Base-by-base conservation (phyloP, 2,888 invertebrate genomes). In the Drosophila dives region DNA sequence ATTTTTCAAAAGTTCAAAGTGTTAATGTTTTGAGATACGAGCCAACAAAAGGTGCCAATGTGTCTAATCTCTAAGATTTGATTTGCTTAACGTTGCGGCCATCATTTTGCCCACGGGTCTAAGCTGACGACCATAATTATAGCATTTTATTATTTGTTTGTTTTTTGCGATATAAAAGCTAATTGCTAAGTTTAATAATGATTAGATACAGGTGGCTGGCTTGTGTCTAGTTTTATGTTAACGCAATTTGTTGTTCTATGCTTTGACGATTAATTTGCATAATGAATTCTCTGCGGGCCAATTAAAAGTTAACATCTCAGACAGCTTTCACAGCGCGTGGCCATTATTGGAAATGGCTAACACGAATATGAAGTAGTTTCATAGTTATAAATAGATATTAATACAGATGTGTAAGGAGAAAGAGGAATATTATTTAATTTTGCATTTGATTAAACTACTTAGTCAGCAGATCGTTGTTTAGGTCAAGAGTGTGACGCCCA, bases 121-220 rank as follows among this genome's bases (percentile, higher is more conserved):
- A 8, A 70, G 59, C 59, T 33, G 64, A 34, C 65, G 59, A 36
- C 33, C 26, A 73, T 76, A 69, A 76, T 78, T 65, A 79, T 68
- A 54, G 45, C 56, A 40, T 50, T 67, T 64, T 54, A 48, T 59
- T 42, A 34, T 34, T 62, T 20, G 32, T 61, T 33, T 38, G 3
- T 4, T 55, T 20, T 59, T 45, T 54, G 49, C 59, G 32, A 42
- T 74, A 78, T 67, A 64, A 78, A 81, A 79, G 76, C 75, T 83
- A 86, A 85, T 85, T 87, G 81, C 81, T 69, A 79, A 85, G 79
- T 85, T 85, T 86, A 85, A 85, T 65, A 88, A 79, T 73, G 88
- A 88, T 85, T 75, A 81, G 86, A 79, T 71, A 36, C 40, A 72
- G 64, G 70, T 56, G 23, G 50, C 50, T 50, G 55, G 20, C 17